These are phyloP conservation scores for Leptinotarsa peninsularis DNA, from an alignment of 2,888 invertebrate genomes.

Conservation along the genomic window DNA sequence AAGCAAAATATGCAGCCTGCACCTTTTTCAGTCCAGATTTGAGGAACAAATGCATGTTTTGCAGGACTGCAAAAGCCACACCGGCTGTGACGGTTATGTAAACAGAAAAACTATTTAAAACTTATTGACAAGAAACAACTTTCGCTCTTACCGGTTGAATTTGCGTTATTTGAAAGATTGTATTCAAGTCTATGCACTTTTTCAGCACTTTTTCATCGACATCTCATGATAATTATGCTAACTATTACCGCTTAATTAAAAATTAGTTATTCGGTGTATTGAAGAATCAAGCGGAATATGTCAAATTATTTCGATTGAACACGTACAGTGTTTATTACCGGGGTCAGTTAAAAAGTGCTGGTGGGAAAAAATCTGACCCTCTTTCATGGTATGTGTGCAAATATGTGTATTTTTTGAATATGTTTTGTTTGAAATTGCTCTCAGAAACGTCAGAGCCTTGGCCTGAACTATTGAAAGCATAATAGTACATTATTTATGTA, in stretches of 20 bases:
- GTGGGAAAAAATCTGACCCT: too few species aligned
- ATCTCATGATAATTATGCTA: background rate
- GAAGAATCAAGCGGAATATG: background rate
- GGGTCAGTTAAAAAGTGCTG: background rate
- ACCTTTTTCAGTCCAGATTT: slow-evolving; percentile 7
- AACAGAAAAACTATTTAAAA: slow-evolving; percentile 24
- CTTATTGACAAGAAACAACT: slow-evolving; percentile 32
- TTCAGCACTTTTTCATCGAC: background rate
- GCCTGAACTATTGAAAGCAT: too few species aligned
- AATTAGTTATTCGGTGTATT: background rate
- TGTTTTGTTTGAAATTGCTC: too few species aligned
- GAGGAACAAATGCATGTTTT: slow-evolving; percentile 18
- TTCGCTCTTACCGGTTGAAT: slow-evolving; percentile 24
- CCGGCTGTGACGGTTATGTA: slow-evolving; percentile 23
- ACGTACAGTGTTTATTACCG: background rate
- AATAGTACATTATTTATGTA: too few species aligned
- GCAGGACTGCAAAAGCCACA: slow-evolving; percentile 23
- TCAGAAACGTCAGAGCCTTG: too few species aligned
- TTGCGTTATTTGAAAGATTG: slow-evolving; percentile 10
- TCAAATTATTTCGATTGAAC: background rate
- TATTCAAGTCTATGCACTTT: background rate
- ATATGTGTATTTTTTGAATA: too few species aligned
- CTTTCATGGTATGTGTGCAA: too few species aligned
- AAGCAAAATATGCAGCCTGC: background rate
- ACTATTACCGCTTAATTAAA: background rate